Conservation (phyloP, 1,140 invertebrate genomes). For the Chionoecetes opilio region DNA sequence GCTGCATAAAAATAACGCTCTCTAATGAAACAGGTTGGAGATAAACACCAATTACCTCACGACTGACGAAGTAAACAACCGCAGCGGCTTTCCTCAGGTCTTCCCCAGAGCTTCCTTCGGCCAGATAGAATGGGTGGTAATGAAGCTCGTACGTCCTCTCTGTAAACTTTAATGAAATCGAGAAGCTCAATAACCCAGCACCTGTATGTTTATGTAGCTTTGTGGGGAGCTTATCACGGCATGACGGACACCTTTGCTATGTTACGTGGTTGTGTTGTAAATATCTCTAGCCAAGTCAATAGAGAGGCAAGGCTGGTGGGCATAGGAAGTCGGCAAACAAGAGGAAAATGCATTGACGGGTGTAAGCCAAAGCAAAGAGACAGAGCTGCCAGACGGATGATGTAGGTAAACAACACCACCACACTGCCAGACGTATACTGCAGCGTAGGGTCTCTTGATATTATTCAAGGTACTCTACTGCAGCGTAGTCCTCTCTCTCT, state of each 20-base stretch:
- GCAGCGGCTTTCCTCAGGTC: too few relatives aligned
- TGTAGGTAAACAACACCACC: neutral
- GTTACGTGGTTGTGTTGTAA: neutral
- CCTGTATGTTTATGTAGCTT: neutral
- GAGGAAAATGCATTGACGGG: constrained; percentile 5
- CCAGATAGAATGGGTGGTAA: neutral
- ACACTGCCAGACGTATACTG: neutral
- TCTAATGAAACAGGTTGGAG: neutral
- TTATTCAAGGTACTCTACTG: too few relatives aligned
- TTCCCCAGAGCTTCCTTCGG: neutral
- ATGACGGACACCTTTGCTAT: too few relatives aligned
- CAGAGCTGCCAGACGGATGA: neutral
- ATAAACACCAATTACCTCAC: neutral
- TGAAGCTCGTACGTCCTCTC: neutral
- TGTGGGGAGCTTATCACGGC: neutral
- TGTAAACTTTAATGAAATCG: constrained; percentile 18
- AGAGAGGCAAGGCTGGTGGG: neutral
- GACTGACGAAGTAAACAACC: too few relatives aligned
- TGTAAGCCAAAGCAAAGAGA: constrained; percentile 29
- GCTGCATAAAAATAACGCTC: neutral
- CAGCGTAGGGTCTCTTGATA: neutral
- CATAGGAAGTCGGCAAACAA: constrained; percentile 5
- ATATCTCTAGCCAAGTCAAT: neutral
- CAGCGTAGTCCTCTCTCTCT: too few relatives aligned
- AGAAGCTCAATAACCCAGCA: neutral